Conservation (phyloP, 1,140 invertebrate species). For the Lepidurus packardi region DNA sequence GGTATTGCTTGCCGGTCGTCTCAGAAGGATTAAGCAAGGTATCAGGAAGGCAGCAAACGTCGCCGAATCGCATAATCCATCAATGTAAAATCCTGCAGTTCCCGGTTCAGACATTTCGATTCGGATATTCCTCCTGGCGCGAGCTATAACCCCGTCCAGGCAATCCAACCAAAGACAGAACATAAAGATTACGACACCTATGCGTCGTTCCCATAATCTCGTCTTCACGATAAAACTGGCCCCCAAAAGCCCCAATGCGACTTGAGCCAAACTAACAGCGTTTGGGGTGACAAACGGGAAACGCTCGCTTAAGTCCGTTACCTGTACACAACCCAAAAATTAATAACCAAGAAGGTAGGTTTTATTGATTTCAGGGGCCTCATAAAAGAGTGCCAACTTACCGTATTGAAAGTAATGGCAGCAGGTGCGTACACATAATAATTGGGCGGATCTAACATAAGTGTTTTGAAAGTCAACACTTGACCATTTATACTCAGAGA, state of each 20-base stretch:
- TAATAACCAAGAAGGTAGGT: not conserved
- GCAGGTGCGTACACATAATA: not conserved
- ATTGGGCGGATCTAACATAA: slow-evolving; percentile 1
- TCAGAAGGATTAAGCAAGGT: not conserved
- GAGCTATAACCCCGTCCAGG: not conserved
- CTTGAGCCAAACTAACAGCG: not conserved
- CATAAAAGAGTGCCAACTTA: not conserved
- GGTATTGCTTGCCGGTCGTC: not conserved
- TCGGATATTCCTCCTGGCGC: not conserved
- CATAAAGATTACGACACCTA: not conserved
- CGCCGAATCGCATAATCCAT: not conserved
- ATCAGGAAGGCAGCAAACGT: not conserved
- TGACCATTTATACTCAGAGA: not conserved
- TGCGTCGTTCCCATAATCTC: slow-evolving; percentile 10
- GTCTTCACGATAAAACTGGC: not conserved
- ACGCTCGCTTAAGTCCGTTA: not conserved
- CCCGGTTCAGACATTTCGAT: not conserved
- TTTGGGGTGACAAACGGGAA: not conserved
- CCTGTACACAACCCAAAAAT: not conserved
- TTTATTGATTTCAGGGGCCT: not conserved
- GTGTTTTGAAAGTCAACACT: slow-evolving; percentile 1
- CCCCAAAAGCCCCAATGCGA: not conserved
- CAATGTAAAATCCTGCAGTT: not conserved
- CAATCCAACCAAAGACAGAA: not conserved
- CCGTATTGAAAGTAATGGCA: not conserved